phyloP scores from a whole-genome alignment of 2,797 vertebrate species.

The Orestias chungarensis region DNA sequence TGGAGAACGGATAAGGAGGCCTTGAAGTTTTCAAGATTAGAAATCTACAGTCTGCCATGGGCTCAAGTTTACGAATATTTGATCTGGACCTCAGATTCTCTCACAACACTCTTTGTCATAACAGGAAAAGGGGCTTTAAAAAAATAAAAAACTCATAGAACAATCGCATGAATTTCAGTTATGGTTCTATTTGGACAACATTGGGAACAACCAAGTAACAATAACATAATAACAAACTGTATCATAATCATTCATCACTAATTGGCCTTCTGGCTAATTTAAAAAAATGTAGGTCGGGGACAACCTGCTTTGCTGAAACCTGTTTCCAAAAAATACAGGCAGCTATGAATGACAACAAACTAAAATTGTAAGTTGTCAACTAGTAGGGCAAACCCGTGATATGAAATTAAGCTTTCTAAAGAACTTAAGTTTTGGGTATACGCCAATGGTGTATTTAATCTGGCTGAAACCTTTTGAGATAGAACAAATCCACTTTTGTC shows the following conservation, averaged over 20 bases:
- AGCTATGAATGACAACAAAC: neutral
- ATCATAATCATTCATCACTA: neutral
- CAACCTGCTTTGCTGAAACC: neutral
- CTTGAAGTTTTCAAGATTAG: neutral
- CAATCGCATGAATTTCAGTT: neutral
- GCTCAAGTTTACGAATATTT: neutral
- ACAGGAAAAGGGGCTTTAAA: neutral
- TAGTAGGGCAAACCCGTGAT: neutral
- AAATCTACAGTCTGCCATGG: neutral
- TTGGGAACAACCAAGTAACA: neutral
- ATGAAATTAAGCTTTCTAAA: neutral
- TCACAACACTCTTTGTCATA: neutral
- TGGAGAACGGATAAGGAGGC: neutral
- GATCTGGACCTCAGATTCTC: neutral
- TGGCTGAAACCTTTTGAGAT: neutral
- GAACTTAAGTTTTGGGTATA: neutral
- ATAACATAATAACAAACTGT: neutral
- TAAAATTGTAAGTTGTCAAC: neutral
- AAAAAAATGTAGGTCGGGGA: neutral
- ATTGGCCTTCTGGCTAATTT: neutral
- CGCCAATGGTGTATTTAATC: neutral
- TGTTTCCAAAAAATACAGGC: neutral
- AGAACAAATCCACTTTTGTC: neutral
- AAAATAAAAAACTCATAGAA: neutral
- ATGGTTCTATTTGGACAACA: neutral